These are phyloP conservation scores for Drosophila neocordata DNA, from an alignment of 1,140 invertebrate species.

Conservation along the genomic window DNA sequence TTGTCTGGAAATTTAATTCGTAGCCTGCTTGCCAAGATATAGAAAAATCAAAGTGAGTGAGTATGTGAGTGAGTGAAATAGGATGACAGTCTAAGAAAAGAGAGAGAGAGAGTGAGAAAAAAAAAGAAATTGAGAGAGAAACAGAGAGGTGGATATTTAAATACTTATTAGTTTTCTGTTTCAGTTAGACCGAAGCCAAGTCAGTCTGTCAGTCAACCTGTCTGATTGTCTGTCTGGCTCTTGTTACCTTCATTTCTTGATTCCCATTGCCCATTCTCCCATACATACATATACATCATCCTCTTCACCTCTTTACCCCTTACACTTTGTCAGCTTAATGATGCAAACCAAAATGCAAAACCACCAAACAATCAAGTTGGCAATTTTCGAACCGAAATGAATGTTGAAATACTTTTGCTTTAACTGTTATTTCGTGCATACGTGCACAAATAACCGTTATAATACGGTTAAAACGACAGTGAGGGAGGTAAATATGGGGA, in stretches of 20 bases:
- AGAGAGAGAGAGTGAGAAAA: no score
- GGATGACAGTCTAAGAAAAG: no score
- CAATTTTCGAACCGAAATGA: conserved; percentile 65
- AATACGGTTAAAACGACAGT: conserved; percentile 57
- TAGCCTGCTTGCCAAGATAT: neutral
- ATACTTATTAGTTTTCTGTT: conserved; percentile 9
- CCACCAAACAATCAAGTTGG: conserved; percentile 70
- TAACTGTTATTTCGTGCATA: conserved; percentile 74
- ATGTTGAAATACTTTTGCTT: conserved; percentile 74
- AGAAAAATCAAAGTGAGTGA: neutral
- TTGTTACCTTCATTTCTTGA: conserved; percentile 4
- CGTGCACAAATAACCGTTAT: conserved; percentile 73
- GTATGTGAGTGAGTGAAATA: no score
- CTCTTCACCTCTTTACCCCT: neutral
- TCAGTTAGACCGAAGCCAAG: conserved; percentile 13
- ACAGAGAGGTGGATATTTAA: neutral
- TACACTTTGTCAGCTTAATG: conserved; percentile 47
- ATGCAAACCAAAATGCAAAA: conserved; percentile 44
- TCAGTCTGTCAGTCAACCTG: conserved; percentile 23
- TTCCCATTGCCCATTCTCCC: no score
- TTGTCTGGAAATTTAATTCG: neutral
- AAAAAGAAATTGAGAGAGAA: neutral
- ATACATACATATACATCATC: no score
- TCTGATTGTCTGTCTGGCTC: conserved; percentile 15
- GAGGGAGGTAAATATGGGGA: neutral